Conservation (phyloP, 2,888 invertebrate species). For the Mechanitis mazaeus region DNA sequence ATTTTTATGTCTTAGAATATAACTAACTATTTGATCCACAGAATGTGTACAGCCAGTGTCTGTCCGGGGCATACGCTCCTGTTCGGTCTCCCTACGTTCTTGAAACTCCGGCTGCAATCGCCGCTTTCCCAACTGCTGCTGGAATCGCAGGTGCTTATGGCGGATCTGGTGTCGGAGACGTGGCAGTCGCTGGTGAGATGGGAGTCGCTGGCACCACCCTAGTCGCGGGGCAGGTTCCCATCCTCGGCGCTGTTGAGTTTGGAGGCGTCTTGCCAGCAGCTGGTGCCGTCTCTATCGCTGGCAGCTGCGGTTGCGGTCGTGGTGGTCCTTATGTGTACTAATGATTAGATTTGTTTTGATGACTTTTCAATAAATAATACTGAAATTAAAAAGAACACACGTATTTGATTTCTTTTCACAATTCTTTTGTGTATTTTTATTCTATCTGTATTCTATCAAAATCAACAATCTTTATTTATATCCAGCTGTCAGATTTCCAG, state of each 20-base stretch:
- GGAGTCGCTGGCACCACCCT: slow-evolving; percentile 39
- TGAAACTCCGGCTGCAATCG: slow-evolving; percentile 20
- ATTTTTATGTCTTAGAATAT: too few relatives aligned
- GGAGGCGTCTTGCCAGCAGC: slow-evolving; percentile 34
- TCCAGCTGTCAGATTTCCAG: too few relatives aligned
- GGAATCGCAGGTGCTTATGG: slow-evolving; percentile 27
- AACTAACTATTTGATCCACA: too few relatives aligned
- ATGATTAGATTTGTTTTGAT: too few relatives aligned
- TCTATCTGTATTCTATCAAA: too few relatives aligned
- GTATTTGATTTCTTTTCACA: too few relatives aligned
- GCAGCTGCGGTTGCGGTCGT: slow-evolving; percentile 33
- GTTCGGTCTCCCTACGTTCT: background rate
- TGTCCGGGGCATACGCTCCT: too few relatives aligned
- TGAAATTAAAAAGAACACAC: background rate
- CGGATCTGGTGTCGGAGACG: slow-evolving; percentile 32
- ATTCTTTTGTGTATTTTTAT: too few relatives aligned
- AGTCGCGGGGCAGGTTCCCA: slow-evolving; percentile 38
- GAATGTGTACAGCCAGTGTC: too few relatives aligned
- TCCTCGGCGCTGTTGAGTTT: slow-evolving; percentile 38
- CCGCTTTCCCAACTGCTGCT: background rate
- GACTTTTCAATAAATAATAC: background rate
- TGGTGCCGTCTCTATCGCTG: slow-evolving; percentile 37
- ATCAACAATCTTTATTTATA: too few relatives aligned
- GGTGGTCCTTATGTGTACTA: slow-evolving; percentile 12
- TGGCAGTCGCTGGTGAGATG: slow-evolving; percentile 46